Percentiles rank a stretch among this genome's conserved stretches.
phyloP scores from a whole-genome alignment of 2,113 vertebrate species.

The Halichoerus grypus region DNA sequence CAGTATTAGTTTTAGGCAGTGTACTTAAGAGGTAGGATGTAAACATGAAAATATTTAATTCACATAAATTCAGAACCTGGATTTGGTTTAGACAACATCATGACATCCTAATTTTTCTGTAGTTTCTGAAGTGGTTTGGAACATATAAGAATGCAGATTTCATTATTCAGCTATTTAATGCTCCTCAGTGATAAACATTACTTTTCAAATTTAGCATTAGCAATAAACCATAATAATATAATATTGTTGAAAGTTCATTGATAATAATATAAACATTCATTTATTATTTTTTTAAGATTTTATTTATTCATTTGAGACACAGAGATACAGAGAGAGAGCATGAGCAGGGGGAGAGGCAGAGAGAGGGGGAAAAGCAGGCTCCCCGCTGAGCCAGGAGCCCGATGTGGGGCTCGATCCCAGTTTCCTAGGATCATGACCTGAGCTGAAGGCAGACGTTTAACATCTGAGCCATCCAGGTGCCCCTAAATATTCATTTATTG shows the following conservation, averaged over 20 bases:
- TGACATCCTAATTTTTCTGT: neutral
- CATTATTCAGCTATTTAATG: neutral
- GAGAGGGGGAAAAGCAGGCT: too few relatives aligned
- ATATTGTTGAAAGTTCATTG: neutral
- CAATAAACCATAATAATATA: neutral
- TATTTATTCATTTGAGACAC: too few relatives aligned
- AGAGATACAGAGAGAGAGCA: too few relatives aligned
- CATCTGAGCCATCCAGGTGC: too few relatives aligned
- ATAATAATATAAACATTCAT: neutral
- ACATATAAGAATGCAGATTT: neutral
- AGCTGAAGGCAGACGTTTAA: too few relatives aligned
- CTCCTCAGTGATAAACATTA: neutral
- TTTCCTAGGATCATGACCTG: too few relatives aligned
- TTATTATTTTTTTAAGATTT: neutral
- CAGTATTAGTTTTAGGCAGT: neutral
- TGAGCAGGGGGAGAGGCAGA: too few relatives aligned
- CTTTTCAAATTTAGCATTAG: neutral
- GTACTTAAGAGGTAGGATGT: neutral
- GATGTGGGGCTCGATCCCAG: too few relatives aligned
- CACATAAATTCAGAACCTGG: neutral
- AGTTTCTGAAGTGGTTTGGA: neutral
- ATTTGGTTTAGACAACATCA: neutral
- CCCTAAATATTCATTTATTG: neutral
- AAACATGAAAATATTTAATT: constrained; percentile 7
- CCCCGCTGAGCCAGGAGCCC: too few relatives aligned